Conservation (phyloP, 2,113 vertebrate genomes). For the Sinocyclocheilus anshuiensis region DNA sequence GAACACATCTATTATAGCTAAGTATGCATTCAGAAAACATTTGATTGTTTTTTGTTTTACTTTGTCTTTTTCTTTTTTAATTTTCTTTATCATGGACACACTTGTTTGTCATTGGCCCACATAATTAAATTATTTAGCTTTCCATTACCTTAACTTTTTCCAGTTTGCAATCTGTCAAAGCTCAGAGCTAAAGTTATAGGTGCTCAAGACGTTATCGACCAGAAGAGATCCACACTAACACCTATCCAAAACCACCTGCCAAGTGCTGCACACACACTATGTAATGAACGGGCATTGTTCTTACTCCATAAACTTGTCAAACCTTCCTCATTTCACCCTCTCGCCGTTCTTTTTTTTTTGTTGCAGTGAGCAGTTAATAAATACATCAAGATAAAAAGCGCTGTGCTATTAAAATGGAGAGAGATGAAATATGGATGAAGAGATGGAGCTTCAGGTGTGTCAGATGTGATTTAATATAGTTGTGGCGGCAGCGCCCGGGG, state of each 20-base stretch:
- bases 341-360: conserved; percentile 78
- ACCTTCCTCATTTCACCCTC: conserved; percentile 83
- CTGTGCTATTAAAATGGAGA: conserved; percentile 89
- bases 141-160: conserved; percentile 72
- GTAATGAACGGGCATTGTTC: conserved; percentile 89
- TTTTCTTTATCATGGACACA: neutral
- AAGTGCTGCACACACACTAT: conserved; percentile 69
- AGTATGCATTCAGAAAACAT: neutral
- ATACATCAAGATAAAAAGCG: conserved; percentile 93
- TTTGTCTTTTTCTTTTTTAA: neutral
- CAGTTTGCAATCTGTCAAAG: conserved; percentile 56
- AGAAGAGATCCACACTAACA: conserved; percentile 58
- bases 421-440: conserved; percentile 98
- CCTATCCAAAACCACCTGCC: conserved; percentile 65
- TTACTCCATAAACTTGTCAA: conserved; percentile 97
- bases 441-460: conserved; percentile 88
- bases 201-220: conserved; percentile 65
- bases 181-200: conserved; percentile 63
- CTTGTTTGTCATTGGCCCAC: conserved; percentile 37
- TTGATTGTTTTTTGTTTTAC: neutral
- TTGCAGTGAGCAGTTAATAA: conserved; percentile 85
- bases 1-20: neutral
- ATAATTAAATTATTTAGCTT: conserved; percentile 66
- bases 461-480: conserved; percentile 97
- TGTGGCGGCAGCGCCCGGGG: conserved; percentile 59